Evolutionary conservation across 2,113 vertebrate genomes (phyloP).

Genomic region (Cacatua alba): DNA sequence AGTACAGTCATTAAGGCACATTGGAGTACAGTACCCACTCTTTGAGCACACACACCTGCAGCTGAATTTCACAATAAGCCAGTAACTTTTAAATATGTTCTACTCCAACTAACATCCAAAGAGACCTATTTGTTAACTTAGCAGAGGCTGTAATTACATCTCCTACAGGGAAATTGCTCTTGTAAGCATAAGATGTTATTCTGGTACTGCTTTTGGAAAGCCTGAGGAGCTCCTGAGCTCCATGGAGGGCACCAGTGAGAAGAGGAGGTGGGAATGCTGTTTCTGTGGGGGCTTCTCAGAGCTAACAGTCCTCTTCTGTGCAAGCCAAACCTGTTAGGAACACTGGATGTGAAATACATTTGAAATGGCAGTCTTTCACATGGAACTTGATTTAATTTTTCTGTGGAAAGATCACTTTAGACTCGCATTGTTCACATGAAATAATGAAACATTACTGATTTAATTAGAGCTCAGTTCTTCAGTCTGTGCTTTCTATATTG

Average conservation of each 20-base stretch:
- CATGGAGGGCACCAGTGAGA: neutral
- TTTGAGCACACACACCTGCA: neutral
- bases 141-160: neutral
- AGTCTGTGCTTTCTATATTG: constrained; percentile 30
- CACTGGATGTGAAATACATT: constrained; percentile 6
- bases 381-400: constrained; percentile 71
- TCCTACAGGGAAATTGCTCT: neutral
- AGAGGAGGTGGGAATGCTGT: neutral
- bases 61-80: neutral
- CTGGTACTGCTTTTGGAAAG: neutral
- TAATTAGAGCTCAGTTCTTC: constrained; percentile 71
- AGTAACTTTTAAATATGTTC: neutral
- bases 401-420: constrained; percentile 49
- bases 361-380: constrained; percentile 42
- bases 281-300: neutral
- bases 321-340: neutral
- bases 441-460: constrained; percentile 72
- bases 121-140: neutral
- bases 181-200: neutral
- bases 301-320: neutral
- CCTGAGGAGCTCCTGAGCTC: neutral
- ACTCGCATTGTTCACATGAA: constrained; percentile 62
- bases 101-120: neutral
- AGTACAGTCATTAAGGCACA: neutral
- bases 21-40: fast-evolving